phyloP scores from a whole-genome alignment of 2,888 invertebrate species.

The Eupeodes luniger region DNA sequence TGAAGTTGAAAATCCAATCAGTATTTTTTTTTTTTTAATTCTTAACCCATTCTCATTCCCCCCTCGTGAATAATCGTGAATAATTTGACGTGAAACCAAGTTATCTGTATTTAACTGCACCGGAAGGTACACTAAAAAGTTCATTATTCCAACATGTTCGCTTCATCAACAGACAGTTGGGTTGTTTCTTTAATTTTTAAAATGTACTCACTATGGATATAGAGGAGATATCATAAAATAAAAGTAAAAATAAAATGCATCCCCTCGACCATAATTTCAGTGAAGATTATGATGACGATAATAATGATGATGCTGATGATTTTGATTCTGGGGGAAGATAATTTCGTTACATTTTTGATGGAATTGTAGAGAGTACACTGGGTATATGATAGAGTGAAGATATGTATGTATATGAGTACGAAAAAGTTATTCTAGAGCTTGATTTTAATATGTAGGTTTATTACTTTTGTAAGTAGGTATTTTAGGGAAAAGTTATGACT shows the following conservation, averaged over 20 bases:
- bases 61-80: not conserved
- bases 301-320: slow-evolving; percentile 50
- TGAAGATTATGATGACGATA: not conserved
- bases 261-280: slow-evolving; percentile 40
- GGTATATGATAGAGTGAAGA: not conserved
- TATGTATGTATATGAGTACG: not conserved
- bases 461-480: slow-evolving; percentile 24
- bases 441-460: slow-evolving; percentile 12
- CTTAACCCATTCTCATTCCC: not conserved
- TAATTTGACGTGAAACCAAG: not conserved
- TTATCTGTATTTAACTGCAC: not conserved
- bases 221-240: slow-evolving; percentile 25
- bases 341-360: slow-evolving; percentile 58
- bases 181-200: slow-evolving; percentile 18
- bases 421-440: not conserved
- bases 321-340: slow-evolving; percentile 44
- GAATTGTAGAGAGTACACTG: slow-evolving; percentile 14
- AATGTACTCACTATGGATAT: slow-evolving; percentile 12
- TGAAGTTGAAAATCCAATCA: not conserved
- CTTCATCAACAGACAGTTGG: not conserved
- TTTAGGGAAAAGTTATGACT: slow-evolving; percentile 1
- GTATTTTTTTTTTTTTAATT: not conserved
- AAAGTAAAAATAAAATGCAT: slow-evolving; percentile 58
- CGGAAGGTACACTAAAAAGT: slow-evolving; percentile 37
- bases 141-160: not conserved